phyloP scores from a whole-genome alignment of 2,888 invertebrate species.

The Selenia dentaria region DNA sequence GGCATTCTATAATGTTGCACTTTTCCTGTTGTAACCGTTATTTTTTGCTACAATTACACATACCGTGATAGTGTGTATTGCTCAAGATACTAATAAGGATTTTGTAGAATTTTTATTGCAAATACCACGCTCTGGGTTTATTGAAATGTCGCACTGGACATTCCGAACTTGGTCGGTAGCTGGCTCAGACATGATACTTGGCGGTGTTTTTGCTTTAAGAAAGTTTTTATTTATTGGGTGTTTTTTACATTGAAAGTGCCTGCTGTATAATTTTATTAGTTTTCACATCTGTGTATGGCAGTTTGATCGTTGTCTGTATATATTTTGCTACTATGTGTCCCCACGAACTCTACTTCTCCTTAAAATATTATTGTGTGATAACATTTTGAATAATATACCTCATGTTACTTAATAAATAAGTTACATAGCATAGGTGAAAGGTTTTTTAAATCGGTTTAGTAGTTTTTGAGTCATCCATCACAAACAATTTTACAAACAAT shows the following conservation, averaged over 20 bases:
- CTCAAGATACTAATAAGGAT: conserved; percentile 37
- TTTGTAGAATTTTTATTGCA: conserved; percentile 52
- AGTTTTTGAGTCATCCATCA: too few relatives aligned
- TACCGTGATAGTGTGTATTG: conserved; percentile 36
- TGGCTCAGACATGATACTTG: conserved; percentile 23
- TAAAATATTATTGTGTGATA: too few relatives aligned
- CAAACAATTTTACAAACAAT: too few relatives aligned
- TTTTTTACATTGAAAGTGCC: conserved; percentile 8
- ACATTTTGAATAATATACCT: too few relatives aligned
- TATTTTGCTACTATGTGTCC: too few relatives aligned
- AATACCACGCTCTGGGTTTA: conserved; percentile 37
- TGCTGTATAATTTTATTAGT: conserved; percentile 10
- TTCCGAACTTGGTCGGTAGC: conserved; percentile 4
- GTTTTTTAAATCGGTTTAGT: too few relatives aligned
- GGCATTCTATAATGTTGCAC: conserved; percentile 29
- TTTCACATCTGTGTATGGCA: background rate
- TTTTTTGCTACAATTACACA: conserved; percentile 63
- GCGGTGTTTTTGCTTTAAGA: conserved; percentile 12
- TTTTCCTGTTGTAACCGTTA: conserved; percentile 29
- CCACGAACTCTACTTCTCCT: too few relatives aligned
- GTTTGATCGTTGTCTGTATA: background rate
- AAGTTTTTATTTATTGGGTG: conserved; percentile 10
- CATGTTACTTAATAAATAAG: too few relatives aligned
- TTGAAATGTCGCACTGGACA: conserved; percentile 31
- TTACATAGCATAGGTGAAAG: too few relatives aligned